phyloP scores from a whole-genome alignment of 2,888 invertebrate genomes.

The Leptinotarsa juncta region DNA sequence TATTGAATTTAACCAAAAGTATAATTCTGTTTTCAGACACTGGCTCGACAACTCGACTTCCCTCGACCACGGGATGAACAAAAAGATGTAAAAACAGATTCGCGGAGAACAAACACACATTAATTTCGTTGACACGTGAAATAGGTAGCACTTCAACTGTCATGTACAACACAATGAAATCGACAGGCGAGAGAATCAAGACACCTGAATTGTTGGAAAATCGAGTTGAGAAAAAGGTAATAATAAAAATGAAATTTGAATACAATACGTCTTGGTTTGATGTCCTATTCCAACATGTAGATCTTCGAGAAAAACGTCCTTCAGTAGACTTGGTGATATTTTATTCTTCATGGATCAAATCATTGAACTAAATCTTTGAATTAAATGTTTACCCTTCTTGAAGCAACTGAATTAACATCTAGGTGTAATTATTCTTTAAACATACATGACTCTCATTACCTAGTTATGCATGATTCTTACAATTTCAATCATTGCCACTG shows the following conservation, averaged over 20 bases:
- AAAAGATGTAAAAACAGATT: conserved; percentile 35
- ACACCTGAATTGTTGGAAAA: conserved; percentile 37
- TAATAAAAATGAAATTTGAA: conserved; percentile 39
- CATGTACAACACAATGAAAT: conserved; percentile 42
- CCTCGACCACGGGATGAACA: conserved; percentile 23
- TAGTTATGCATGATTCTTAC: no score
- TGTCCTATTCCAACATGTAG: not conserved
- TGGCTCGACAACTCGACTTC: conserved; percentile 7
- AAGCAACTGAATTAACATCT: no score
- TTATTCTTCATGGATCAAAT: no score
- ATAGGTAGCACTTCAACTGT: conserved; percentile 47
- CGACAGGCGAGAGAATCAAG: conserved; percentile 32
- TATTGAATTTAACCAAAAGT: conserved; percentile 19
- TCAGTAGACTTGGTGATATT: no score
- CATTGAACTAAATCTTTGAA: no score
- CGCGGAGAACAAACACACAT: conserved; percentile 36
- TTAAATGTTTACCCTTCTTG: no score
- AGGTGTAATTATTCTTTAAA: no score
- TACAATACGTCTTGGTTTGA: conserved; percentile 39
- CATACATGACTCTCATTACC: no score
- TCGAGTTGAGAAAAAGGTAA: conserved; percentile 34
- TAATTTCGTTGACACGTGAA: conserved; percentile 43
- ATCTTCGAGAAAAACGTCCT: not conserved
- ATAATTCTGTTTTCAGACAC: conserved; percentile 29
- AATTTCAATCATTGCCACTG: no score